phyloP scores from a whole-genome alignment of 2,888 invertebrate species.

The Eilema griseolum region DNA sequence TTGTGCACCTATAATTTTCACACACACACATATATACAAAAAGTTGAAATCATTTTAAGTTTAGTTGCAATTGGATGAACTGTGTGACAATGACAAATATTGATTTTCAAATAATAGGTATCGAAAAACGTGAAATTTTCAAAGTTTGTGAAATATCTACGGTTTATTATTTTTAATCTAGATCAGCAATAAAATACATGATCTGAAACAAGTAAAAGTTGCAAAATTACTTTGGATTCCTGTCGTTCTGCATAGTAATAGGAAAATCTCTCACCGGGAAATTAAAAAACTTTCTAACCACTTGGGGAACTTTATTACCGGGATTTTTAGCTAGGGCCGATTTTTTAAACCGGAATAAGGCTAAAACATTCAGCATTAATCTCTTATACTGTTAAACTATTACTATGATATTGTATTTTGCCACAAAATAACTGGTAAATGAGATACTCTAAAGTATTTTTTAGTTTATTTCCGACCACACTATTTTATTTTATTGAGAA shows the following conservation, averaged over 20 bases:
- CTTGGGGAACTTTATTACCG: slow-evolving; percentile 53
- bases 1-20: no score
- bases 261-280: slow-evolving; percentile 58
- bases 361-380: slow-evolving; percentile 15
- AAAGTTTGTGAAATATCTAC: neutral
- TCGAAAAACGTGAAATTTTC: no score
- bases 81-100: no score
- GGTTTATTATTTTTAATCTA: neutral
- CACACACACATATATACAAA: no score
- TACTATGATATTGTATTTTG: no score
- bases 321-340: slow-evolving; percentile 45
- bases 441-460: no score
- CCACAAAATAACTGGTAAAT: no score
- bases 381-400: neutral
- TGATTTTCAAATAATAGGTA: no score
- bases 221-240: slow-evolving; percentile 27
- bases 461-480: no score
- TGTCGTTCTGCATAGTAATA: slow-evolving; percentile 47
- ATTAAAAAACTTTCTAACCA: slow-evolving; percentile 66
- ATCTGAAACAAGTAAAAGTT: neutral
- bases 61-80: no score
- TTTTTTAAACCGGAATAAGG: slow-evolving; percentile 36
- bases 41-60: no score
- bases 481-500: no score
- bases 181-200: neutral